Evolutionary conservation across 2,797 vertebrate species (phyloP).

Genomic region (Botia kubotai): DNA sequence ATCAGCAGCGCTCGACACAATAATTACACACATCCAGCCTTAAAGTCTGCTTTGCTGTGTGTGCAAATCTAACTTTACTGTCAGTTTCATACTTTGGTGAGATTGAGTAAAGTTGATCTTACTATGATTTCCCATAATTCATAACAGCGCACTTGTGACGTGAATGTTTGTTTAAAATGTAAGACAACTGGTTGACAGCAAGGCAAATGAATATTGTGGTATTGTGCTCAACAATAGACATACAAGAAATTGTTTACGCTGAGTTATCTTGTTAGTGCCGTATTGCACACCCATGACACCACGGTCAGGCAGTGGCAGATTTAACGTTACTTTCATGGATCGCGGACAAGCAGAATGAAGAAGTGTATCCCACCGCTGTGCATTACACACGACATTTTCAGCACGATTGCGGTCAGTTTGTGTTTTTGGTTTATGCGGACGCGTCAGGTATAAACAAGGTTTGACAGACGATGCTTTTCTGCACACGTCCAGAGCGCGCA

Average conservation of each 20-base stretch:
- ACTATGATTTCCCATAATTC: neutral
- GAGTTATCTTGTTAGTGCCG: neutral
- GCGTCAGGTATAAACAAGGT: too few relatives aligned
- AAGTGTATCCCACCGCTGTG: too few relatives aligned
- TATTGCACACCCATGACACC: neutral
- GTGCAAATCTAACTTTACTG: slow-evolving; percentile 65
- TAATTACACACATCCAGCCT: fast-evolving
- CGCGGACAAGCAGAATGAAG: too few relatives aligned
- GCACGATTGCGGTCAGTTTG: too few relatives aligned
- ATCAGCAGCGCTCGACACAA: fast-evolving
- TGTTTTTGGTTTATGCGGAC: too few relatives aligned
- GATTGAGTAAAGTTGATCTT: neutral
- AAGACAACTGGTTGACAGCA: fast-evolving
- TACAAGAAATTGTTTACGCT: fast-evolving
- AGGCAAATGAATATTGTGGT: neutral
- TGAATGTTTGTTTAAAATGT: neutral
- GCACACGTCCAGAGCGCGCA: too few relatives aligned
- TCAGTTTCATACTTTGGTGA: fast-evolving
- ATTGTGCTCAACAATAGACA: neutral
- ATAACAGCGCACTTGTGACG: too few relatives aligned
- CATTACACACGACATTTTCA: too few relatives aligned
- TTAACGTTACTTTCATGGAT: too few relatives aligned
- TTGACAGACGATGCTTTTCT: too few relatives aligned
- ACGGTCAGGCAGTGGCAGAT: too few relatives aligned
- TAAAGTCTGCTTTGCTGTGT: slow-evolving; percentile 12